Base-by-base conservation (phyloP, 2,797 vertebrate genomes). In the Glyptemys insculpta region DNA sequence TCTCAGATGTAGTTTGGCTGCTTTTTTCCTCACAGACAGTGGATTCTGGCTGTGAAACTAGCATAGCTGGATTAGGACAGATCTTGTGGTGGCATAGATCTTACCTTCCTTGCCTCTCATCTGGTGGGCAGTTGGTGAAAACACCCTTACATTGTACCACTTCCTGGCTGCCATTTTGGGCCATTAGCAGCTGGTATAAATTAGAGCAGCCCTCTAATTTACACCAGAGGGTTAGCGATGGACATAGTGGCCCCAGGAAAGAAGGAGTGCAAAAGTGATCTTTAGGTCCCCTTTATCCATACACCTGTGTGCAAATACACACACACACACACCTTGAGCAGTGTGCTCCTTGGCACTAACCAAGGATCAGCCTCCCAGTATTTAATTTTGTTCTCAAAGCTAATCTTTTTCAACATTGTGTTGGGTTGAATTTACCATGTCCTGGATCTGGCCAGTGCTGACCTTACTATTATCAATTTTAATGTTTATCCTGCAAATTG, bases 381-480 rank as follows among this genome's bases (percentile, higher is more conserved):
- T 74, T 87, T 14, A 11, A n/a, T 84, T 59, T 93, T 68, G 11
- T 54, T 96, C 88, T 85, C 54, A 94, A 97, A 95, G 81, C 21
- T 0, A 0, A 86, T 79, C 3, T 83, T 79, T 96, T 92, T 95
- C 6, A 29, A 16, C 44, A 56, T 68, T 93, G 18, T 89, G 8
- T 92, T 92, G 78, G 21, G 5, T 84, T 87, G 12, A 74, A 4
- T 80, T 93, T 92, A 52, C 34, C 86, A 65, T 84, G 91, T 72
- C 87, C 31, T 92, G 52, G 62, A 87, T 91, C 37, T 88, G 79
- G 50, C 27, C 47, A 79, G 25, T 93, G 47, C 29, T 62, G 3
- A 41, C 78, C 91, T 90, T 91, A 96, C 89, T 91, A 91, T 84
- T 87, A 95, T 82, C 86, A 78, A 92, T 37, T 65, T 72, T 29